Base-by-base conservation (phyloP, 2,113 vertebrate genomes). In the Pitta sordida region DNA sequence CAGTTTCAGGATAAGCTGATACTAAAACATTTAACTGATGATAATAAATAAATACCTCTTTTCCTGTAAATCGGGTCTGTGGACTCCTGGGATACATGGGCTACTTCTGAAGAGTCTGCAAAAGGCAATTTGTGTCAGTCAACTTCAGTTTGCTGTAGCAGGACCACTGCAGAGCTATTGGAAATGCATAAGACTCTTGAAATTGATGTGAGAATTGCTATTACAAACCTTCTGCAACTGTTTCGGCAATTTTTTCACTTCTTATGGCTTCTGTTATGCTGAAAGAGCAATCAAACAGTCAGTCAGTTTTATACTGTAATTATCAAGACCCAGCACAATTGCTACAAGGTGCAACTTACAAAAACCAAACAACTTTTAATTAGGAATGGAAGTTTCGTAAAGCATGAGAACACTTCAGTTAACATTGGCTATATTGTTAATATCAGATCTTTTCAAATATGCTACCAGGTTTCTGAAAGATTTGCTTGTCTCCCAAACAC, bases 321-420 rank as follows among this genome's bases (percentile, higher is more conserved):
- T 90, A 60, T 77, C 44, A 71, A 83, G 65, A 78, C 62, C 80
- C 78, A 79, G 69, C 36, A 81, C 41, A 86, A 64, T 49, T 91
- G 56, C 56, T 78, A 81, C 73, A 76, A 88, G 60, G 62, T 16
- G 58, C 53, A 37, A 95, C 32, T 83, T 89, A 78, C 6, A 74
- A 92, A n/a, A 94, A 58, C 49, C 74, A 69, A 92, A 64, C 30
- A 74, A 84, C 69, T 82, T 90, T 86, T 84, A 88, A 94, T 93
- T 62, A 86, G 77, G 44, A 62, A 68, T 56, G 51, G 29, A 84
- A 75, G 49, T 64, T 90, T 93, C 84, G 75, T 71, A 76, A 84
- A 91, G 53, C 58, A 52, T 32, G 20, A 89, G 34, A 71, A 92
- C 32, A 30, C 15, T 88, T 70, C n/a, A 34, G 69, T 71, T 88